Evolutionary conservation across 2,888 invertebrate genomes (phyloP).

Genomic region (Philonicus albiceps): DNA sequence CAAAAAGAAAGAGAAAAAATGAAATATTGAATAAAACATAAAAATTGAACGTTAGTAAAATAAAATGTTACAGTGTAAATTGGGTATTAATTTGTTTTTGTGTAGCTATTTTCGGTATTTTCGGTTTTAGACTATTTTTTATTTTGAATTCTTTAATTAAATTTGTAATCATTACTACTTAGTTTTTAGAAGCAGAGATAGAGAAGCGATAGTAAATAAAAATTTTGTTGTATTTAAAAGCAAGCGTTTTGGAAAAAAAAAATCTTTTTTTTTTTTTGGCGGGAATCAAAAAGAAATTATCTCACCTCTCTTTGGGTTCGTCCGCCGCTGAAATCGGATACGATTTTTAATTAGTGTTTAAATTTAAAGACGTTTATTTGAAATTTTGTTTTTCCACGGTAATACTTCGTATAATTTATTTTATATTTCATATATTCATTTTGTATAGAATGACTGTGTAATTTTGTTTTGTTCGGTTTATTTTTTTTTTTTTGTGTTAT

Average conservation of each 20-base stretch:
- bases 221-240: background rate
- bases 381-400: background rate
- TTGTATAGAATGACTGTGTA: background rate
- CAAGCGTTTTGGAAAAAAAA: no score
- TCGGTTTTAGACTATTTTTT: no score
- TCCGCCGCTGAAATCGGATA: constrained; percentile 82
- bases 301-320: constrained; percentile 95
- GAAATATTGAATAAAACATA: background rate
- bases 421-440: background rate
- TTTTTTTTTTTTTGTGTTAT: no score
- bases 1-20: constrained; percentile 17
- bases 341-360: constrained; percentile 21
- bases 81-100: background rate
- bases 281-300: background rate
- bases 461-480: background rate
- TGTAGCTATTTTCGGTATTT: no score
- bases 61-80: background rate
- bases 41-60: background rate
- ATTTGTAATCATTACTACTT: background rate
- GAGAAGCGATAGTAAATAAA: background rate
- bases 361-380: background rate
- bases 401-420: background rate
- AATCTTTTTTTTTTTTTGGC: background rate
- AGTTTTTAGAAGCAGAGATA: background rate
- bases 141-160: background rate